A percentile compares a stretch with the other conserved stretches of the same genome.
Conservation (phyloP, 1,140 invertebrate genomes). For the Helicoverpa armigera region DNA sequence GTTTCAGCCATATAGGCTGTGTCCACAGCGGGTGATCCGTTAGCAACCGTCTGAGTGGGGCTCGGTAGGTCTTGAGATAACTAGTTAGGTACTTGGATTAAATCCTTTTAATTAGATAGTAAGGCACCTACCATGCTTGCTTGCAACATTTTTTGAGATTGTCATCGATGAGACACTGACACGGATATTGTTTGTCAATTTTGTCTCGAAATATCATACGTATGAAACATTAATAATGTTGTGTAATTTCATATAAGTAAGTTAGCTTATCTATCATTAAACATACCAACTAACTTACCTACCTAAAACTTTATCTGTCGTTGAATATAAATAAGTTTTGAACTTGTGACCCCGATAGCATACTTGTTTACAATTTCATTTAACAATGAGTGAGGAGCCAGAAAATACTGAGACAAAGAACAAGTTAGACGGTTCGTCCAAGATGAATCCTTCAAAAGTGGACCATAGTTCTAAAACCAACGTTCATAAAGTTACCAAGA, state of each 20-base stretch:
- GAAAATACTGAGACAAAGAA: conserved; percentile 22
- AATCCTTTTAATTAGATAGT: no score
- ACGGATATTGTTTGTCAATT: background rate
- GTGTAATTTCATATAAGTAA: conserved; percentile 8
- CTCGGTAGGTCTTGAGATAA: no score
- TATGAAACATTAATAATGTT: background rate
- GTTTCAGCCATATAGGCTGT: no score
- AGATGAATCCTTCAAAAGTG: conserved; percentile 53
- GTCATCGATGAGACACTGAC: background rate
- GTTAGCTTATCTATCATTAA: background rate
- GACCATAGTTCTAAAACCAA: conserved; percentile 48
- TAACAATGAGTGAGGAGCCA: conserved; percentile 26
- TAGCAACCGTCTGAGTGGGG: no score
- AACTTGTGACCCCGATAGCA: conserved; percentile 8
- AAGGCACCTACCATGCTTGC: no score
- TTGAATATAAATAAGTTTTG: background rate
- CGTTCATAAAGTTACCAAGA: conserved; percentile 71
- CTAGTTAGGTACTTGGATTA: no score
- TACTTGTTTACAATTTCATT: background rate
- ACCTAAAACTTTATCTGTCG: background rate
- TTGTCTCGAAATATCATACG: background rate
- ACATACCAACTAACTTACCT: background rate
- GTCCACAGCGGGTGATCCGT: no score
- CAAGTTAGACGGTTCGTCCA: conserved; percentile 7
- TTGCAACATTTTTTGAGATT: no score